Base-by-base conservation (phyloP, 2,888 invertebrate species). In the Drosophila anomalata region DNA sequence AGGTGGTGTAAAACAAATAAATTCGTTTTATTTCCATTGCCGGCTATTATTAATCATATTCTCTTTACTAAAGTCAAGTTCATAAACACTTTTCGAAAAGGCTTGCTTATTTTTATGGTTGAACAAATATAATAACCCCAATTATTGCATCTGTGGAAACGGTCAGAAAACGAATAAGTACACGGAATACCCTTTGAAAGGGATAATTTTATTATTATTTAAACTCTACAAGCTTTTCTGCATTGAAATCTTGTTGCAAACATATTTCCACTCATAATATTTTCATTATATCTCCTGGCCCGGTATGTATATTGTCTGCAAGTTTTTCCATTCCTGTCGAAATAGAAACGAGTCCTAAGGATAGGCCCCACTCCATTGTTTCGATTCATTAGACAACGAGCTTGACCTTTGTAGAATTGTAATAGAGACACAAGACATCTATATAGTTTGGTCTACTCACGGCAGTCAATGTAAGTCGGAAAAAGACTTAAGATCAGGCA, bases 401-500 rank as follows among this genome's bases (percentile, higher is more conserved):
- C 14, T 14, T 22, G 4, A 12, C 22, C 58, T 33, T 52, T 9
- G 8, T 17, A 41, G n/a, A 1, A 5, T 3, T 22, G 29, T 53
- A 53, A 17, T 9, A 31, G 2, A 4, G 1, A n/a, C 12, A 9
- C 1, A n/a, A 1, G 1, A 8, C 5, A 17, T 17, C 9, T 5
- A 5, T 11, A 2, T 1, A 29, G 20, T 29, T 9, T 29, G 2
- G 22, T 44, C 9, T 47, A 63, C 63, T 63, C 39, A 62, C 61
- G 17, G n/a, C 6, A 41, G 22, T 42, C 46, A 2, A 17, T 63
- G 31, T 39, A 24, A 14, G 63, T 46, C 12, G 52, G 33, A 31
- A 46, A 47, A 14, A 47, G 46, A 22, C 31, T 63, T 17, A 63
- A 63, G 63, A 62, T 63, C 53, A 63, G 39, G 17, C 24, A 52